Evolutionary conservation across 2,888 invertebrate species (phyloP), one percentile per base, ranked within the genome.

Genomic region (Acanthacorydalis orientalis): DNA sequence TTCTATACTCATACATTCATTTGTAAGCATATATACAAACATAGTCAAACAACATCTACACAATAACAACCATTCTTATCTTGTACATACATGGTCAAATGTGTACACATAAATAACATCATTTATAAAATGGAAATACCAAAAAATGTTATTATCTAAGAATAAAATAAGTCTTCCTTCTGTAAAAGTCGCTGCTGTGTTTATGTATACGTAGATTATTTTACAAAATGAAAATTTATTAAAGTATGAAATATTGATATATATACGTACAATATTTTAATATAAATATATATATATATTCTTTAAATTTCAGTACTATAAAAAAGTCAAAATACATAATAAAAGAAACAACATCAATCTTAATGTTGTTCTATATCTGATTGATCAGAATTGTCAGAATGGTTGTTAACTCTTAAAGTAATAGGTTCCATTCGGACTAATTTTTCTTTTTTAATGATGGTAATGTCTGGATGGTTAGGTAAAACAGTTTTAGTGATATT

Each of bases 401-500:
- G 65, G 53, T 66, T 66, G 52, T 65, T 65, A 47, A 70, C 61
- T 54, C 69, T 70, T 42, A 63, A 52, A 54, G 64, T 65, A 23
- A 23, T 23, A 2, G 64, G 63, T 46, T 61, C 57, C 46, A 63
- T 63, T 35, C 61, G 61, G 39, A 67, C 68, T 54, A 64, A 57
- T 56, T 65, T 69, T 55, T 75, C 74, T 52, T 74, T 72, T 57
- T 75, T 75, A 40, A 75, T 72, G 51, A 75, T 74, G 44, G 75
- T 74, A 50, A 75, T 74, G 57, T 75, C 75, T 1, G 75, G 73
- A 57, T 74, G 72, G 56, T 73, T 72, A 44, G 69, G 69, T 51
- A 74, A 60, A 14, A 70, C 63, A 33, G 64, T 60, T 7, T 61
- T 63, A 4, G 64, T 62, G 15, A 63, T 58, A 49, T 63, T 64